These are phyloP conservation scores for Neolamprologus modestus DNA, from an alignment of 2,113 vertebrate species.

Conservation along the genomic window DNA sequence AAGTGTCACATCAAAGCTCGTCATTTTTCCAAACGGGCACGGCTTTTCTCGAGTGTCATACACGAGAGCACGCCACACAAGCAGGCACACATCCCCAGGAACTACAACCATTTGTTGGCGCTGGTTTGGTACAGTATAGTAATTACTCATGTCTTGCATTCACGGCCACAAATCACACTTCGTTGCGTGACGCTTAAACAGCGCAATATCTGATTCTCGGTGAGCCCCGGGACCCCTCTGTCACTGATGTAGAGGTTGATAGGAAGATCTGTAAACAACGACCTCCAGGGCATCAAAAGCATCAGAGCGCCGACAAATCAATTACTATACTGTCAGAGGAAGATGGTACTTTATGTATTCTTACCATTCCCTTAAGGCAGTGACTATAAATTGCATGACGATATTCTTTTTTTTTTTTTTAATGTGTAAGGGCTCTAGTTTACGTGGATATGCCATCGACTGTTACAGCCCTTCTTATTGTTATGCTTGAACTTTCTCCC, in stretches of 20 bases:
- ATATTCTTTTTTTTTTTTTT: background rate
- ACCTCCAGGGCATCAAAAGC: background rate
- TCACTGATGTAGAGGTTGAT: background rate
- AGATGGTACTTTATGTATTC: background rate
- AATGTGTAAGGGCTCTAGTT: background rate
- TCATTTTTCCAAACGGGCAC: conserved; percentile 7
- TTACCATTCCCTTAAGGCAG: background rate
- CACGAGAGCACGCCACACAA: background rate
- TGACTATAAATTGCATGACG: background rate
- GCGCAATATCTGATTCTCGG: background rate
- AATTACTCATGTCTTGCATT: conserved; percentile 4
- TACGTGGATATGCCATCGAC: background rate
- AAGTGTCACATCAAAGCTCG: conserved; percentile 49
- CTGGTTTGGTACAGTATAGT: background rate
- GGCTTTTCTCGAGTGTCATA: conserved; percentile 2
- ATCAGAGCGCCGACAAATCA: background rate
- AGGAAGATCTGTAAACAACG: background rate
- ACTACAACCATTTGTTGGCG: conserved; percentile 14
- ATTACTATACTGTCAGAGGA: background rate
- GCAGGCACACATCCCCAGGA: background rate
- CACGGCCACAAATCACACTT: background rate
- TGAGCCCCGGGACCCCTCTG: background rate
- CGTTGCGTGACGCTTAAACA: background rate
- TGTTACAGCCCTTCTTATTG: background rate
- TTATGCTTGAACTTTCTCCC: conserved; percentile 1